Evolutionary conservation across 2,888 invertebrate species (phyloP), one percentile per base, ranked within the genome.

Genomic region (Rotaria macrura): DNA sequence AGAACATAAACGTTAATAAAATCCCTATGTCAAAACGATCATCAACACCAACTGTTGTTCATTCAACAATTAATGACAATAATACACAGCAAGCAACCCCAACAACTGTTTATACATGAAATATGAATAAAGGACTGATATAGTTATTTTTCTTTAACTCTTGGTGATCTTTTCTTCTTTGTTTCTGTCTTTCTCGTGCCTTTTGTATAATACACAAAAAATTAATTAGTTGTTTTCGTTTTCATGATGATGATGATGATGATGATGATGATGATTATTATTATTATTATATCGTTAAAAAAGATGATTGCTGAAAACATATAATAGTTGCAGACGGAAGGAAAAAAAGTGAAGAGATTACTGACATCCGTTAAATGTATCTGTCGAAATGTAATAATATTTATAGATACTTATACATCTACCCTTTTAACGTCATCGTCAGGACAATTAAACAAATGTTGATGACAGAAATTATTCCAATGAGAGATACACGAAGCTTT

Each of bases 1-100:
- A 86, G 40, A 84, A 84, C 43, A 55, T 86, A 25, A 84, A 83
- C 57, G 65, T 86, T 1, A 72, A 84, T 54, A 84, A 84, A 84
- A 84, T 84, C 2, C n/a, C 79, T 14, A 0, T 79, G 12, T 43
- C n/a, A 43, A 40, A 79, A n/a, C 43, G 43, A 25, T 43, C 79
- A 43, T 1, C 10, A 79, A 43, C 79, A 7, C 12, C 65, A 34
- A 65, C 29, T 34, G 29, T 34, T 65, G 34, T 20, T 65, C 65
- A 34, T 6, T 34, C 65, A 34, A 34, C 65, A 14, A 65, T 65
- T 6, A 65, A 34, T 65, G 65, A 65, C 38, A 20, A 34, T 20
- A 65, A 65, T 34, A 34, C 34, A 38, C 65, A 65, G 38, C 20
- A 52, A 52, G 23, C 20, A 52, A 20, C 52, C 20, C 23, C 52